Conservation (phyloP, 1,140 invertebrate genomes). For the Physella acuta region DNA sequence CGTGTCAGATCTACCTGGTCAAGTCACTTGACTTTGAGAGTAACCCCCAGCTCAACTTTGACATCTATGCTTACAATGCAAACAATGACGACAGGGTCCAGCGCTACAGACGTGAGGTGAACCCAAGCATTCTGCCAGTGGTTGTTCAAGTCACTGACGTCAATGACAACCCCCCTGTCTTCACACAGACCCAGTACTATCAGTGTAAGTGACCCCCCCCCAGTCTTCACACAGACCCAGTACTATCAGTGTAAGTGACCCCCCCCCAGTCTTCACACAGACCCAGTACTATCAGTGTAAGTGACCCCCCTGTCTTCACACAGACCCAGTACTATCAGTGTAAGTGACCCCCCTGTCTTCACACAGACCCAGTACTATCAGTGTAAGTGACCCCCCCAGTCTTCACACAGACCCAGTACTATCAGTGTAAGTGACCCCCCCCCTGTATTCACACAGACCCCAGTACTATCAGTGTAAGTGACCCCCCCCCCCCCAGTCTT, state of each 20-base stretch:
- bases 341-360: constrained; percentile 46
- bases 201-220: background rate
- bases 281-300: too few species aligned
- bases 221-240: too few species aligned
- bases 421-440: too few species aligned
- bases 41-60: constrained; percentile 31
- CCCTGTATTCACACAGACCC: too few species aligned
- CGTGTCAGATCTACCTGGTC: constrained; percentile 30
- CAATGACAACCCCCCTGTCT: constrained; percentile 48
- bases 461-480: too few species aligned
- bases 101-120: constrained; percentile 31
- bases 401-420: too few species aligned
- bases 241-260: too few species aligned
- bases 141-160: constrained; percentile 36
- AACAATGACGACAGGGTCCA: constrained; percentile 47
- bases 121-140: constrained; percentile 42
- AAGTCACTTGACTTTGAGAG: constrained; percentile 38
- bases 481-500: too few species aligned
- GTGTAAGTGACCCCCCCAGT: background rate
- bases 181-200: constrained; percentile 35
- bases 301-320: too few species aligned
- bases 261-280: too few species aligned
- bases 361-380: constrained; percentile 30
- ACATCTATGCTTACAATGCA: constrained; percentile 45
- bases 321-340: too few species aligned